Percentiles rank a stretch among this genome's conserved stretches.
phyloP scores from a whole-genome alignment of 2,888 invertebrate species.

The Cecidostiba fungosa region DNA sequence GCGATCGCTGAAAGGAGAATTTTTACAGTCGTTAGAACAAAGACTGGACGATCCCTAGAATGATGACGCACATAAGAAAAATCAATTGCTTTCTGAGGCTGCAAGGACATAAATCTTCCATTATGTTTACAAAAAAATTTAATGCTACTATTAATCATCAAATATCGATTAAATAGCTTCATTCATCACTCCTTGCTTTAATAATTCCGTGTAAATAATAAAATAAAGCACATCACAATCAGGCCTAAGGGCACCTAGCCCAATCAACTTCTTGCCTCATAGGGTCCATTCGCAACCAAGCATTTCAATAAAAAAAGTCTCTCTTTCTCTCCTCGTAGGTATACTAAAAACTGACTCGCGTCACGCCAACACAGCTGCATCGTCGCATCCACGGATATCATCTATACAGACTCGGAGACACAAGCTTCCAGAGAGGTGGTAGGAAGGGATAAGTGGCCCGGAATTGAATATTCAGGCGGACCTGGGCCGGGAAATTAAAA shows the following conservation, averaged over 20 bases:
- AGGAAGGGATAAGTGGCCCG: slow-evolving; percentile 20
- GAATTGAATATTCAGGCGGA: slow-evolving; percentile 45
- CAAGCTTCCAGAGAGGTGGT: neutral
- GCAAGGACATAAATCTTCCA: neutral
- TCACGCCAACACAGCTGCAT: neutral
- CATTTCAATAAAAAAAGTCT: neutral
- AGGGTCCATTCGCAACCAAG: neutral
- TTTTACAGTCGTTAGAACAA: slow-evolving; percentile 15
- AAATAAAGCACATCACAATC: neutral
- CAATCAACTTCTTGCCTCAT: neutral
- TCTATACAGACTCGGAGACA: neutral
- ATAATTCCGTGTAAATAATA: too few species aligned
- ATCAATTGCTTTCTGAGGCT: neutral
- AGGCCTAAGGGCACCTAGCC: neutral
- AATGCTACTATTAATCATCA: neutral
- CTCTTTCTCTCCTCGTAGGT: neutral
- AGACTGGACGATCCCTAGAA: neutral
- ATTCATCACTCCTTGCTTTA: neutral
- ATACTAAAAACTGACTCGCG: neutral
- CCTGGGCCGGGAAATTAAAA: slow-evolving; percentile 23
- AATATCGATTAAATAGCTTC: neutral
- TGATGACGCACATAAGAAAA: neutral
- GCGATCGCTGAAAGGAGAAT: slow-evolving; percentile 30
- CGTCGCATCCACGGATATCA: neutral
- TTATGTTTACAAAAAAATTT: neutral